These are phyloP conservation scores for Melanotaenia nigrans DNA, from an alignment of 2,797 vertebrate genomes.

Conservation along the genomic window DNA sequence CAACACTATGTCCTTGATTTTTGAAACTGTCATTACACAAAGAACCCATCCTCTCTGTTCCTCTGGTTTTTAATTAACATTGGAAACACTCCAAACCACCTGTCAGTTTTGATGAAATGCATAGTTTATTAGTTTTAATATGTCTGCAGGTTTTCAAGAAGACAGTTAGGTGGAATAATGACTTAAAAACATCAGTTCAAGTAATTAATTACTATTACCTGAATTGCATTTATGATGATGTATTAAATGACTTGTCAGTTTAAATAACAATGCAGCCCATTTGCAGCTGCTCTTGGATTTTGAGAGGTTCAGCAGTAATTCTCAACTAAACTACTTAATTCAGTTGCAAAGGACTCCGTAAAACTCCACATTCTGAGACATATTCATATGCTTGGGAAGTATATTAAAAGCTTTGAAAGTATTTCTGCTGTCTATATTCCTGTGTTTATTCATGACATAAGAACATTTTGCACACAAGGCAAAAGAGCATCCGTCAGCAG, in stretches of 20 bases:
- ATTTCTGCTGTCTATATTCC: background rate
- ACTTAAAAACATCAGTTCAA: slow-evolving; percentile 27
- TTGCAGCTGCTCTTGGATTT: slow-evolving; percentile 19
- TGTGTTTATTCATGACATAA: background rate
- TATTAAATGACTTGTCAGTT: slow-evolving; percentile 36
- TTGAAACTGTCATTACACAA: background rate
- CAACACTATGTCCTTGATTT: background rate
- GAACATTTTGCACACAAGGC: background rate
- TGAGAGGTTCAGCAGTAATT: background rate
- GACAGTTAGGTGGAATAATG: background rate
- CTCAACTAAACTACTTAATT: too few relatives aligned
- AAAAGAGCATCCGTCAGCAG: slow-evolving; percentile 32
- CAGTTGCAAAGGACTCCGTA: background rate
- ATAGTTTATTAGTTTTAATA: background rate
- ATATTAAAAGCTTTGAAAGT: background rate
- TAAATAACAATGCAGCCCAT: slow-evolving; percentile 24
- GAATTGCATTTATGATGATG: background rate
- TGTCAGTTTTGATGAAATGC: slow-evolving; percentile 7
- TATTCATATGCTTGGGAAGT: background rate
- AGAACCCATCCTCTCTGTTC: background rate
- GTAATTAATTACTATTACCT: slow-evolving; percentile 17
- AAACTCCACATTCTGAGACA: background rate
- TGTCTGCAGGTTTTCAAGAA: slow-evolving; percentile 22
- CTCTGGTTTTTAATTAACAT: slow-evolving; percentile 4
- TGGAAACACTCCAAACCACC: slow-evolving; percentile 2